Percentiles rank a stretch among this genome's conserved stretches.
Conservation (phyloP, 2,113 vertebrate genomes). For the Saimiri boliviensis region DNA sequence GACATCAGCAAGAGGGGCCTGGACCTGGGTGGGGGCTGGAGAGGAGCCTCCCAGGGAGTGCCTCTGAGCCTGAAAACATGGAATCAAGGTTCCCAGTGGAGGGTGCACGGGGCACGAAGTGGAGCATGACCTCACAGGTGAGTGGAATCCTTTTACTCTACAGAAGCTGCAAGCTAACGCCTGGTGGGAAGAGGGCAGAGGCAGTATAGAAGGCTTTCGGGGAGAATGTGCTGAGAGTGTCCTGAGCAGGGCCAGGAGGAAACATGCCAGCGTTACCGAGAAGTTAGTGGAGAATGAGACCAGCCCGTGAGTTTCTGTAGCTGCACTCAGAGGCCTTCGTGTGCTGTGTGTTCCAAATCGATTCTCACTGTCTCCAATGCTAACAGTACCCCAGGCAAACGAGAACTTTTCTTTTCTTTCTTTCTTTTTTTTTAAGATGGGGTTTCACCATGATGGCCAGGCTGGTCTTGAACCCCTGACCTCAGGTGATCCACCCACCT, state of each 20-base stretch:
- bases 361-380: neutral
- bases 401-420: neutral
- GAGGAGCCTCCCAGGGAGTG: neutral
- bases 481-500: too few relatives aligned
- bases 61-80: neutral
- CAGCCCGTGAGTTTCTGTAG: neutral
- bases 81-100: neutral
- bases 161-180: neutral
- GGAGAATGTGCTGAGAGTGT: neutral
- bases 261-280: neutral
- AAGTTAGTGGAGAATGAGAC: too few relatives aligned
- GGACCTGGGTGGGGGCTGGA: neutral
- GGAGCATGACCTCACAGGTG: fast-evolving
- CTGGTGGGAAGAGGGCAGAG: neutral
- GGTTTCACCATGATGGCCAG: too few relatives aligned
- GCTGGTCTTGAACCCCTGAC: too few relatives aligned
- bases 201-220: neutral
- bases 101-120: neutral
- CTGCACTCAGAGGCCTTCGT: neutral
- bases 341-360: neutral
- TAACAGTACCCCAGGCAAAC: neutral
- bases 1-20: too few relatives aligned
- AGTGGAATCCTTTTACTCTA: neutral
- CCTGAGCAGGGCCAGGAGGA: neutral
- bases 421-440: too few relatives aligned